Evolutionary conservation across 2,797 vertebrate genomes (phyloP), one percentile per base, ranked within the genome.

Genomic region (Ptychadena robeensis): DNA sequence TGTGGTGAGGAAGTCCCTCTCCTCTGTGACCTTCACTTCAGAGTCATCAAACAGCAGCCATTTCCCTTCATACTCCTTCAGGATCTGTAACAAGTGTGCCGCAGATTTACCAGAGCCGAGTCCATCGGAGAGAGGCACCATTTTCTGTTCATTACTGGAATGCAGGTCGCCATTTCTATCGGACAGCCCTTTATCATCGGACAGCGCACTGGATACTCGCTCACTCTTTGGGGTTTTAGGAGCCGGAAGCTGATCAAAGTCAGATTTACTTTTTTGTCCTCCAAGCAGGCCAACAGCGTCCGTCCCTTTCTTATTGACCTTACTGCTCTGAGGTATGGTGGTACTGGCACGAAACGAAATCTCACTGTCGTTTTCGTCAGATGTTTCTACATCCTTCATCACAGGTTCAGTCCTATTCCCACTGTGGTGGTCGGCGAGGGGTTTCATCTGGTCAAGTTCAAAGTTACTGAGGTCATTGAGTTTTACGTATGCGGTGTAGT

Each of bases 21-120:
- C 97, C 83, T 98, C 95, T 7, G 94, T 97, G 80, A 98, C 89
- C 86, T 94, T 97, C 86, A 98, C 98, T 89, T 99, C 97, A 0
- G 96, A 98, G 87, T 99, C 97, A 28, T 99, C 97, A 22, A 99
- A 99, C 83, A 98, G 94, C 92, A 99, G 85, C 98, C 98, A 99
- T 81, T 98, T 98, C 0, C 96, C 97, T 87, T 99, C 96, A 0
- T 96, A 99, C 70, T 96, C 93, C 67, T 92, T 92, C 32, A 99
- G 94, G 88, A 89, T 93, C 77, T 92, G 92, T 48, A 93, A 88
- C n/a, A 91, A 80, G 0, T 79, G 89, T 0, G 88, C 80, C 22
- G 90, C 91, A 82, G 88, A 91, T 85, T 88, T 91, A 70, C 91
- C 90, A 4, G 88, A 86, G 86, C 87, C 91, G 0, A n/a, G 48